These are phyloP conservation scores for Lontra canadensis DNA, from an alignment of 2,113 vertebrate genomes.

Conservation along the genomic window DNA sequence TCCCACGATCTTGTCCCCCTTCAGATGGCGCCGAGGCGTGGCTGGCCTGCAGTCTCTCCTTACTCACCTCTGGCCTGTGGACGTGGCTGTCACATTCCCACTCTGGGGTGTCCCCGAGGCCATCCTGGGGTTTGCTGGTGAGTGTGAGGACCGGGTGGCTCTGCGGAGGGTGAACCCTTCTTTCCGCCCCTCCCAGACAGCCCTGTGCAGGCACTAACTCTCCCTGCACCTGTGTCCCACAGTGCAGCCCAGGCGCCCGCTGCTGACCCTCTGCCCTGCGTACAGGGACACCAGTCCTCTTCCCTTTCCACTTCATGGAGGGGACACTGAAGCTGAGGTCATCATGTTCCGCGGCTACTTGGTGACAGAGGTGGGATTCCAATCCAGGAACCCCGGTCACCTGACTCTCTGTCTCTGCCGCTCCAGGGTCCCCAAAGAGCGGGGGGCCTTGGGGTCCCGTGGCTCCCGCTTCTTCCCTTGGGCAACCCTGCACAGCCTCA, in stretches of 20 bases:
- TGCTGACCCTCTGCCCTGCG: not conserved
- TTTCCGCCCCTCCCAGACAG: not conserved
- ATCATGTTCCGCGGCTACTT: rapidly evolving
- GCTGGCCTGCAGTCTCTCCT: not conserved
- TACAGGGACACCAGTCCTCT: rapidly evolving
- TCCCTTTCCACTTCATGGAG: not conserved
- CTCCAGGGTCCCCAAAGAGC: not conserved
- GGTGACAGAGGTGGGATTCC: not conserved
- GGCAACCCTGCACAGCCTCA: not conserved
- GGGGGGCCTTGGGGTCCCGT: not conserved
- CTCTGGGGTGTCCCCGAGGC: not conserved
- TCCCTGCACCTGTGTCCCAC: rapidly evolving
- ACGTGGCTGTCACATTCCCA: rapidly evolving
- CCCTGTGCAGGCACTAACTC: rapidly evolving
- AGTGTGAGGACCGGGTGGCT: not conserved
- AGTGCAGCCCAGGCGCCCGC: not conserved
- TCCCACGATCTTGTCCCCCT: not conserved
- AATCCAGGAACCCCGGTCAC: rapidly evolving
- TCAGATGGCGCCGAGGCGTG: not conserved
- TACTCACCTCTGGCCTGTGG: not conserved
- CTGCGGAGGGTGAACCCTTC: not conserved
- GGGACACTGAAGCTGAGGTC: not conserved
- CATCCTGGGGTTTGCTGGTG: not conserved
- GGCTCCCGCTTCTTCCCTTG: not conserved
- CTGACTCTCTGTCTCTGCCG: not conserved